Evolutionary conservation across 2,888 invertebrate species (phyloP).

Genomic region (Rugalucina vietnamica): DNA sequence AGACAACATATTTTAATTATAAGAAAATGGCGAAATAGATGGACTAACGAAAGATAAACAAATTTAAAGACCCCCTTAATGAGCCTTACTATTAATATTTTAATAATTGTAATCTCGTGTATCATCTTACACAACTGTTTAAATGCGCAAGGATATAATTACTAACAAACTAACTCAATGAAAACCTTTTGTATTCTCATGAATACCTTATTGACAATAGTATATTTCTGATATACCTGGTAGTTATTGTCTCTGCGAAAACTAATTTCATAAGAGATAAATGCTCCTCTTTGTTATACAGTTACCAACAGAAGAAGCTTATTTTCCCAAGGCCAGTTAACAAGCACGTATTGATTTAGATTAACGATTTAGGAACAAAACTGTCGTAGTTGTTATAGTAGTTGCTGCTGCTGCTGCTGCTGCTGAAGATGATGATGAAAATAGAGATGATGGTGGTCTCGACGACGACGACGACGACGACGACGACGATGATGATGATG

Average conservation of each 20-base stretch:
- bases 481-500: neutral
- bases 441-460: neutral
- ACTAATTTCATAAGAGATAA: neutral
- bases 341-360: no score
- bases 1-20: no score
- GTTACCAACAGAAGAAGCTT: neutral
- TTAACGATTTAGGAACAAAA: no score
- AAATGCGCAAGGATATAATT: slow-evolving; percentile 8
- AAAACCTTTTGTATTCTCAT: neutral
- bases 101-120: neutral
- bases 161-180: slow-evolving; percentile 7
- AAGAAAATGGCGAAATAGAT: no score
- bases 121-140: neutral
- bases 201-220: slow-evolving; percentile 4
- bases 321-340: no score
- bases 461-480: neutral
- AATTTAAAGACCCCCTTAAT: neutral
- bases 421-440: no score
- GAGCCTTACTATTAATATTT: neutral
- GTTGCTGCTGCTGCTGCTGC: no score
- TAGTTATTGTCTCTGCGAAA: neutral
- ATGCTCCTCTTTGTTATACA: neutral
- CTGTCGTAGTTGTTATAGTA: no score
- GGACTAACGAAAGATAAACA: no score
- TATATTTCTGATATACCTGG: neutral